A percentile compares a stretch with the other conserved stretches of the same genome.
These are phyloP conservation scores for Lasius fuliginosus DNA, from an alignment of 2,888 invertebrate genomes.

Conservation along the genomic window DNA sequence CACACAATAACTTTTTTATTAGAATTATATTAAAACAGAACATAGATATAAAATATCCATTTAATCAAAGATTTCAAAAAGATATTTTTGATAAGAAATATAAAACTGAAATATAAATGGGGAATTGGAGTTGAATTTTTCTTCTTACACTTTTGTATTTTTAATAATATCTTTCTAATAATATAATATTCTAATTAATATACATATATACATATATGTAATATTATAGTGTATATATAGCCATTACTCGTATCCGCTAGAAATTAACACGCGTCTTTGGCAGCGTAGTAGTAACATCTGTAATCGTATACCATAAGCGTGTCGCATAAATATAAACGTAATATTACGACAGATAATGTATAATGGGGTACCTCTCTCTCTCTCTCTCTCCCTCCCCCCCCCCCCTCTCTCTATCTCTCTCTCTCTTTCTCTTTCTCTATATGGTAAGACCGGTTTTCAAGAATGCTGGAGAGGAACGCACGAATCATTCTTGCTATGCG, in stretches of 20 bases:
- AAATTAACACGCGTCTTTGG: slow-evolving; percentile 60
- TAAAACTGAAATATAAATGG: not conserved
- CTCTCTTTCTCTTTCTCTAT: slow-evolving; percentile 26
- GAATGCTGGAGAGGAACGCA: slow-evolving; percentile 58
- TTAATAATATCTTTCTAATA: too few relatives aligned
- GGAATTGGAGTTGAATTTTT: too few relatives aligned
- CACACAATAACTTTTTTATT: not conserved
- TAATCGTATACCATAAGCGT: slow-evolving; percentile 70
- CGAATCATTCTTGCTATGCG: slow-evolving; percentile 54
- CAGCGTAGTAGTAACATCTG: slow-evolving; percentile 37
- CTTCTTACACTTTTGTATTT: too few relatives aligned
- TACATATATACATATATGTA: not conserved
- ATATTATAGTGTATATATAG: not conserved
- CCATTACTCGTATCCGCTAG: slow-evolving; percentile 48
- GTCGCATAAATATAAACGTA: slow-evolving; percentile 78
- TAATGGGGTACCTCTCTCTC: slow-evolving; percentile 76
- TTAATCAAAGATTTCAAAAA: not conserved
- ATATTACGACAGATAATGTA: slow-evolving; percentile 75
- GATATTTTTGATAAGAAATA: not conserved
- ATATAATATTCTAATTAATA: too few relatives aligned
- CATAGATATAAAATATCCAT: not conserved
- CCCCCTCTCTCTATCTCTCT: too few relatives aligned
- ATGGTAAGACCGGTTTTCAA: slow-evolving; percentile 75
- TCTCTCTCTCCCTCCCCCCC: not conserved
- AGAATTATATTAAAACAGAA: not conserved